phyloP scores from a whole-genome alignment of 1,140 invertebrate species.

The Druon quercuslanigerum region DNA sequence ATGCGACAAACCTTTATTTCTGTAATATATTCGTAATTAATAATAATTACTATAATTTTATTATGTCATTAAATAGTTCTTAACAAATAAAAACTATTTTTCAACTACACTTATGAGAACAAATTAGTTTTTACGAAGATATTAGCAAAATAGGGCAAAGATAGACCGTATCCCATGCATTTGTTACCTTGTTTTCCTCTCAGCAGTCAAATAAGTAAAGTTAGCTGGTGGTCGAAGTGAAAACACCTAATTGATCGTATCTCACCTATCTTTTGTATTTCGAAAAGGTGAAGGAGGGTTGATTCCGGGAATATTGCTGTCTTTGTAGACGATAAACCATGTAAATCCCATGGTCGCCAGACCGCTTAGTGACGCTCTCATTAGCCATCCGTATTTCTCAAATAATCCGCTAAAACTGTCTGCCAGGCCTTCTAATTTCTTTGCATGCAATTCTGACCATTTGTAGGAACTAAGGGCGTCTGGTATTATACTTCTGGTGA shows the following conservation, averaged over 20 bases:
- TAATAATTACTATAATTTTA: no score
- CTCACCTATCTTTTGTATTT: constrained; percentile 48
- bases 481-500: not conserved
- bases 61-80: no score
- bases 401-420: constrained; percentile 28
- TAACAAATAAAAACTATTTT: no score
- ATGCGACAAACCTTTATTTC: no score
- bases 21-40: no score
- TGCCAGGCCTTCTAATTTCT: not conserved
- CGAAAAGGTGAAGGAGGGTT: constrained; percentile 64
- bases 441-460: not conserved
- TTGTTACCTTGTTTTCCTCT: no score
- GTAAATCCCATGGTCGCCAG: constrained; percentile 56
- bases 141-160: no score
- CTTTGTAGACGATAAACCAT: constrained; percentile 70
- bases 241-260: constrained; percentile 37
- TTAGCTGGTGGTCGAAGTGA: no score
- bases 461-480: constrained; percentile 16
- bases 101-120: no score
- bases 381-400: constrained; percentile 57
- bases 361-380: constrained; percentile 62
- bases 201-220: no score
- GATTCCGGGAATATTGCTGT: constrained; percentile 64
- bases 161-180: no score
- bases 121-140: no score